Evolutionary conservation across 2,888 invertebrate genomes (phyloP).

Genomic region (Muschampia plurimacula): DNA sequence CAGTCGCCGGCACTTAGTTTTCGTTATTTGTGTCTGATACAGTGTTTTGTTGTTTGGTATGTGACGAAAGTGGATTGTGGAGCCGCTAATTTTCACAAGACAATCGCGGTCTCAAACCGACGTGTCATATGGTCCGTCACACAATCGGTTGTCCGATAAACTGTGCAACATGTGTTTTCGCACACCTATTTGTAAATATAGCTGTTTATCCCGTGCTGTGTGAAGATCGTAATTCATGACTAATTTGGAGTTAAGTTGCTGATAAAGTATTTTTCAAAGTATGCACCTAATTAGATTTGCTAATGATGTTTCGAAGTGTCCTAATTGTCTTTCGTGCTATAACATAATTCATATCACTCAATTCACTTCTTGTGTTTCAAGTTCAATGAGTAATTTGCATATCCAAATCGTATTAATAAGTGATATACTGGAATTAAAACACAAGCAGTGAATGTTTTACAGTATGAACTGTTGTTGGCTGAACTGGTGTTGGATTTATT

Average conservation of each 20-base stretch:
- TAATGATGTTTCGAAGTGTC: constrained; percentile 21
- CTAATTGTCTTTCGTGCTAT: constrained; percentile 2
- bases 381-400: background rate
- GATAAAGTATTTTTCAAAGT: constrained; percentile 4
- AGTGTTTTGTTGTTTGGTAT: constrained; percentile 60
- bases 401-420: background rate
- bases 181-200: constrained; percentile 65
- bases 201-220: constrained; percentile 16
- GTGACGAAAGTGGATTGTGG: constrained; percentile 52
- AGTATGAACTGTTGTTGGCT: no score
- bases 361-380: background rate
- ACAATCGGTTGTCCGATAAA: constrained; percentile 58
- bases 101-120: constrained; percentile 45
- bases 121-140: constrained; percentile 53
- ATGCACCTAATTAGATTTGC: constrained; percentile 32
- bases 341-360: background rate
- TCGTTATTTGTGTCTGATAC: constrained; percentile 59
- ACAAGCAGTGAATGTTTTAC: no score
- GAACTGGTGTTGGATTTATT: no score
- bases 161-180: constrained; percentile 71
- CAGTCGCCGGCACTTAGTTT: constrained; percentile 71
- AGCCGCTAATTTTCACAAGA: constrained; percentile 47
- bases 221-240: constrained; percentile 21
- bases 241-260: constrained; percentile 17
- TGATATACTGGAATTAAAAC: background rate